Base-by-base conservation (phyloP, 2,888 invertebrate species). In the Tillus elongatus region DNA sequence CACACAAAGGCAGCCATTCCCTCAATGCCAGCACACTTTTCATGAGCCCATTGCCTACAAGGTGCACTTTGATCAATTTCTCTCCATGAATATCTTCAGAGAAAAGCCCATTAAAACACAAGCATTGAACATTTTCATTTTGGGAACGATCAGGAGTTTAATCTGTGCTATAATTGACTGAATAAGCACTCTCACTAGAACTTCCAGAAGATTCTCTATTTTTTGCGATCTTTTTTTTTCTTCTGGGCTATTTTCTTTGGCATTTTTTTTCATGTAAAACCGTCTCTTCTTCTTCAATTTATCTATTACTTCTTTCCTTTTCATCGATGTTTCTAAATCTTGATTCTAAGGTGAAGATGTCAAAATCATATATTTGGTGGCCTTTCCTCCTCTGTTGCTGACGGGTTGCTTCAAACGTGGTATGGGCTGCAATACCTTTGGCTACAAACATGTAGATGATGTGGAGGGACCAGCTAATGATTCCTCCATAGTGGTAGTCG, bases 1-100 rank as follows among this genome's bases (percentile, higher is more conserved):
- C n/a, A n/a, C n/a, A n/a, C n/a, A n/a, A n/a, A n/a, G n/a, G n/a
- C n/a, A n/a, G n/a, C n/a, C n/a, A n/a, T n/a, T n/a, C n/a, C n/a
- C n/a, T n/a, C n/a, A 4, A 26, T 33, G 9, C 15, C 24, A 12
- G 34, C 14, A 32, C 32, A 32, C 9, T 9, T 14, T 12, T 15
- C 14, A 32, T 32, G 32, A 24, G 34, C 34, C 34, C 24, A 33
- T n/a, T 33, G 34, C 11, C 26, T 15, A 33, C 34, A 26, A 4
- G 24, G 9, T 11, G n/a, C 4, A 24, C 27, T 24, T 19, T 11
- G 15, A 35, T 15, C 35, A 3, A 35, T 12, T 11, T 28, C 28
- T 35, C 35, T 28, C 35, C 14, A 35, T 35, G 26, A 30, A 12
- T 14, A 14, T 30, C 31, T 30, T 12, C 31, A 30, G 31, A 30